Conservation (phyloP, 2,888 invertebrate species). For the Phyllotreta cruciferae region DNA sequence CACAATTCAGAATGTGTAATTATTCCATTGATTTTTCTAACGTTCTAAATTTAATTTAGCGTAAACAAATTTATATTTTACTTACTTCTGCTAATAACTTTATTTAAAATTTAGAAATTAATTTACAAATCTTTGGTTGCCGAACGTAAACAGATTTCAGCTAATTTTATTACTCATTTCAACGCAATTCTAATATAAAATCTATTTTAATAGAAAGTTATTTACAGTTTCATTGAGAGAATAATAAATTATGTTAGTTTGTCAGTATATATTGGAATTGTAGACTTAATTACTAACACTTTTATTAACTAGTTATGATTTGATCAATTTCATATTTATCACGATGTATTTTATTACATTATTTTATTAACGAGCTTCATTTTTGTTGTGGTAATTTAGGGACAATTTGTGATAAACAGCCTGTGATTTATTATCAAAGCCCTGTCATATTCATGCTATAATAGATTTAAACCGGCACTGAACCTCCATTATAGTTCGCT, state of each 20-base stretch:
- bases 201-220: too few species aligned
- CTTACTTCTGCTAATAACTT: slow-evolving; percentile 1
- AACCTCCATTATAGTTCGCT: not conserved
- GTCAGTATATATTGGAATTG: too few species aligned
- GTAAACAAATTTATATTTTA: slow-evolving; percentile 4
- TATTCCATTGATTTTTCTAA: not conserved
- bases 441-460: slow-evolving; percentile 5
- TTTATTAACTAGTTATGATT: too few species aligned
- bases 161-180: slow-evolving; percentile 5
- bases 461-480: slow-evolving; percentile 8
- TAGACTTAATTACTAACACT: too few species aligned
- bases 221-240: too few species aligned
- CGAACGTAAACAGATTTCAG: not conserved
- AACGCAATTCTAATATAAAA: not conserved
- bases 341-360: too few species aligned
- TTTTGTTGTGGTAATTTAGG: slow-evolving; percentile 1
- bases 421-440: slow-evolving; percentile 2
- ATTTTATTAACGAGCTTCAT: not conserved
- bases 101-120: slow-evolving; percentile 1
- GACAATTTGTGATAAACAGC: not conserved
- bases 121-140: slow-evolving; percentile 3
- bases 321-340: too few species aligned
- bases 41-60: not conserved
- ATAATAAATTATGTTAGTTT: too few species aligned
- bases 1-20: too few species aligned